Percentiles rank a stretch among this genome's conserved stretches.
phyloP scores from a whole-genome alignment of 2,888 invertebrate species.

The Ophion costatus region DNA sequence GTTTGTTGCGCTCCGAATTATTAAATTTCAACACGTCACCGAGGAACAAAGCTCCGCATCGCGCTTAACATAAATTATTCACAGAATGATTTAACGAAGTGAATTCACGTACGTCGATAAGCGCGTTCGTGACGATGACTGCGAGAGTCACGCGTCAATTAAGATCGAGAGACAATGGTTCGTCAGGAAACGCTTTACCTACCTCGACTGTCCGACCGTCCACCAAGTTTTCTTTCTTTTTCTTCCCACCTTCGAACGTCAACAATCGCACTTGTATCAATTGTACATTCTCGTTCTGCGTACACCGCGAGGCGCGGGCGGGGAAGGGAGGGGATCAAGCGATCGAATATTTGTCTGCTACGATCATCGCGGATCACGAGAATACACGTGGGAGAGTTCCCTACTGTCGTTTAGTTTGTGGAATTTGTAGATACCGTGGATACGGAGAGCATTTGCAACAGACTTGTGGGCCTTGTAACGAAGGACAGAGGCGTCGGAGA shows the following conservation, averaged over 20 bases:
- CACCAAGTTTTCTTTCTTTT: constrained; percentile 14
- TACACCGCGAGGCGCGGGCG: neutral
- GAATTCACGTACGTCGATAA: constrained; percentile 9
- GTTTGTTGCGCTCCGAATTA: neutral
- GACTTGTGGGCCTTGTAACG: neutral
- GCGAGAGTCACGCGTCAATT: constrained; percentile 17
- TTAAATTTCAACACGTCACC: neutral
- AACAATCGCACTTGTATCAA: constrained; percentile 37
- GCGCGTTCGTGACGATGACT: neutral
- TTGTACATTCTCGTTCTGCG: constrained; percentile 1
- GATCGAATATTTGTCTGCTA: constrained; percentile 36
- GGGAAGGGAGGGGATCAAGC: constrained; percentile 6
- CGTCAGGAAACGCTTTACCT: constrained; percentile 17
- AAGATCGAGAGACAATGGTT: constrained; percentile 43
- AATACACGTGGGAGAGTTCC: constrained; percentile 4
- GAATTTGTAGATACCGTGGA: neutral
- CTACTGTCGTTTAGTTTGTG: neutral
- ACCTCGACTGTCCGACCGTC: constrained; percentile 2
- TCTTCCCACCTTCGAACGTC: constrained; percentile 19
- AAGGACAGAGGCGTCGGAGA: neutral
- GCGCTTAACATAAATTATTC: neutral
- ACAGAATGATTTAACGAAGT: constrained; percentile 5
- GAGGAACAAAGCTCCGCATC: neutral
- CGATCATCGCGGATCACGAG: constrained; percentile 23
- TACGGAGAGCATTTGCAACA: constrained; percentile 26